Conservation (phyloP, 2,113 vertebrate genomes). For the Plecotus auritus region DNA sequence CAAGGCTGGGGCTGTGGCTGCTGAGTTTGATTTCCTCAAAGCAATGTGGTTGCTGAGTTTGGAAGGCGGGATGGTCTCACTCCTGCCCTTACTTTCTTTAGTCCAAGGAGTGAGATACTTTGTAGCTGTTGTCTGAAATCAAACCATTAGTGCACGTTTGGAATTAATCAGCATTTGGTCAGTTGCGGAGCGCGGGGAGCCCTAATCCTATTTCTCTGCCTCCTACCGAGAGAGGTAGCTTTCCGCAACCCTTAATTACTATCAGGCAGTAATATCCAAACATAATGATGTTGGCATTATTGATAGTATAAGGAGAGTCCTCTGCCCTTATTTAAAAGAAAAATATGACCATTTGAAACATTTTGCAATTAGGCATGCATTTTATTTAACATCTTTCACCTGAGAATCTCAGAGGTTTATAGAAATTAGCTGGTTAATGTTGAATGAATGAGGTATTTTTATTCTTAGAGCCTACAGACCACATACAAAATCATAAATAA, state of each 20-base stretch:
- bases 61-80: not conserved
- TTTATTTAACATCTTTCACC: not conserved
- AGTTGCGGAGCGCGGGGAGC: not conserved
- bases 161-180: not conserved
- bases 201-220: not conserved
- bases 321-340: not conserved
- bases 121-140: not conserved
- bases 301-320: not conserved
- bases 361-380: not conserved
- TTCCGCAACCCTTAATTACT: not conserved
- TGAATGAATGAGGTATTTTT: not conserved
- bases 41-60: not conserved
- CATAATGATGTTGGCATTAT: not conserved
- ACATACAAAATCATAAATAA: not conserved
- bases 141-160: not conserved
- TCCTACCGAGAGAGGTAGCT: not conserved
- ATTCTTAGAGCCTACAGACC: not conserved
- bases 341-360: slow-evolving; percentile 7
- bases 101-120: not conserved
- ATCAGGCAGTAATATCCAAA: not conserved
- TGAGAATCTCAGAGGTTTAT: not conserved
- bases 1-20: no score
- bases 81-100: not conserved
- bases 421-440: not conserved
- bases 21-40: not conserved